Evolutionary conservation across 1,140 invertebrate genomes (phyloP), one percentile per base, ranked within the genome.

Genomic region (Drosophila sproati): DNA sequence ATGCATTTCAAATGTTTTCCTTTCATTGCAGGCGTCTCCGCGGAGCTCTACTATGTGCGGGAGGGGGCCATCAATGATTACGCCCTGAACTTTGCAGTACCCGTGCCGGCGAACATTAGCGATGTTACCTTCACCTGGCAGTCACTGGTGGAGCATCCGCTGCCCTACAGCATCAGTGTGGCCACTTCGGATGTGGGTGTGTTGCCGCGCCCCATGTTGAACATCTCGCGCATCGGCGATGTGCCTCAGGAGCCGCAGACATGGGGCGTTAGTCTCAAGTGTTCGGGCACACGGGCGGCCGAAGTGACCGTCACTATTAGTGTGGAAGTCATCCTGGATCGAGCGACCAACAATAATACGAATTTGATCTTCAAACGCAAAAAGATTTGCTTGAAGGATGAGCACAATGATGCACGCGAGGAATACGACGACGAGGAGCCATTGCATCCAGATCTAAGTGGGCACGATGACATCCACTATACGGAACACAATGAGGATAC

Each of bases 81-180:
- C 86, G 97, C 97, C 1, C 93, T 98, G 67, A 96, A 97, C 86
- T 98, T 98, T 92, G 95, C 96, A 47, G 95, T 98, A 7, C 96
- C 96, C 0, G 95, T 98, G 64, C 96, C 96, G 7, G 95, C 96
- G 1, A 95, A 96, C 78, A 95, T 98, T 70, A 95, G 95, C 71
- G 95, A 97, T 78, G 94, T 98, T 29, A 95, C 97, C 87, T 98
- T 98, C 92, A 97, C 96, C 7, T 98, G 97, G 97, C 95, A 97
- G 91, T 96, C 96, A 86, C 94, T 97, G 64, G 94, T 95, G 50
- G 94, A 95, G 71, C 94, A 95, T 93, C 95, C 96, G 80, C 93
- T 98, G 82, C 95, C 95, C 3, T 98, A 98, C 93, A 95, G 94
- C 28, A 95, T 98, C 83, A 94, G 94, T 29, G 95, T 98, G 61